Evolutionary conservation across 2,888 invertebrate species (phyloP).

Genomic region (Philhelius pedissequus): DNA sequence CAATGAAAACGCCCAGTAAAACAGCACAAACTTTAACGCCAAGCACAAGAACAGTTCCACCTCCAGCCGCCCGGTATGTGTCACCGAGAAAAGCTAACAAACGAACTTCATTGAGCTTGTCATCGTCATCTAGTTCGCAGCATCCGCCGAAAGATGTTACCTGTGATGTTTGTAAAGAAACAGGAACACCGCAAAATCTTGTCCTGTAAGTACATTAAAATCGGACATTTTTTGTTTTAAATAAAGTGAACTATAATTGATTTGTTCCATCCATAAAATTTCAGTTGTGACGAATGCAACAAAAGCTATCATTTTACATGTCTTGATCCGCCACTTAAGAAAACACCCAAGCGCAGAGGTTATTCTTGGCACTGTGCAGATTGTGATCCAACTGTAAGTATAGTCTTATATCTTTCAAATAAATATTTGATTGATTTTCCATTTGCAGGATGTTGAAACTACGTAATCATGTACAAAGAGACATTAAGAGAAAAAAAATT

Average conservation of each 20-base stretch:
- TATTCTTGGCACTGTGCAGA: conserved; percentile 98
- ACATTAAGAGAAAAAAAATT: conserved; percentile 7
- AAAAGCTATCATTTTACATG: conserved; percentile 95
- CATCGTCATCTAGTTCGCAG: conserved; percentile 27
- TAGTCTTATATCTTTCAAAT: not conserved
- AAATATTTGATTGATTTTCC: not conserved
- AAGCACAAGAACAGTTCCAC: conserved; percentile 22
- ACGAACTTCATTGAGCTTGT: conserved; percentile 34
- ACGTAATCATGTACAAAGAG: conserved; percentile 57
- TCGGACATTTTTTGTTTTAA: not conserved
- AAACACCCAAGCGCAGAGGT: conserved; percentile 94
- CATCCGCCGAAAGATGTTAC: conserved; percentile 68
- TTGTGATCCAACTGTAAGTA: conserved; percentile 93
- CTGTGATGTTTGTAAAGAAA: conserved; percentile 73
- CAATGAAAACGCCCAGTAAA: conserved; percentile 51
- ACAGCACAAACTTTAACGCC: conserved; percentile 69
- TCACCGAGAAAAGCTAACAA: conserved; percentile 48
- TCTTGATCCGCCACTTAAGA: conserved; percentile 95
- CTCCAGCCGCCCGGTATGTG: conserved; percentile 14
- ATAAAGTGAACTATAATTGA: not conserved
- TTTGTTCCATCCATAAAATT: conserved; percentile 45
- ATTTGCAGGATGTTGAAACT: conserved; percentile 53
- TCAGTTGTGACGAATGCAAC: conserved; percentile 93
- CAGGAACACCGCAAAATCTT: conserved; percentile 75
- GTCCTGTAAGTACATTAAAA: conserved; percentile 64